Base-by-base conservation (phyloP, 2,888 invertebrate genomes). In the Chaitophorus viminalis region DNA sequence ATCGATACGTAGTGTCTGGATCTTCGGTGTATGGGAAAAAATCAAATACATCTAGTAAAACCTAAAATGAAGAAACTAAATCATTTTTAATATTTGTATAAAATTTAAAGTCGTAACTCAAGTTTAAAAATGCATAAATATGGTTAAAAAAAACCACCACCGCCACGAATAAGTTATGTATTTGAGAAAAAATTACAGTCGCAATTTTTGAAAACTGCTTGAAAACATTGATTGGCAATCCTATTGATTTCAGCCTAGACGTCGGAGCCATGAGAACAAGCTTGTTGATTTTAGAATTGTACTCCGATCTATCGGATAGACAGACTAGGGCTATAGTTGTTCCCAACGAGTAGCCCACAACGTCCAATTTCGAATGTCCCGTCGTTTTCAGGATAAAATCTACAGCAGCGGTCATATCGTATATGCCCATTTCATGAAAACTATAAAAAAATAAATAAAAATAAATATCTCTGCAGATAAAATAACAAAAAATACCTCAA, bases 181-280 rank as follows among this genome's bases (percentile, higher is more conserved):
- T 14, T 46, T 3, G 4, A 5, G 4, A 21, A 29, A 31, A 4
- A 25, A 74, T 76, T 68, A 84, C 76, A 5, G 21, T 76, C 46
- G 68, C 21, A 4, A 31, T 6, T 18, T 33, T 52, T n/a, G 84
- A 52, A 33, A n/a, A 46, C 21, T 21, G n/a, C 52, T 11, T 85
- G 18, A 68, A n/a, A 2, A 87, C 39, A 31, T 33, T 74, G 4
- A 87, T 11, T 0, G 74, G 87, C 60, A 31, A 1, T 21, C 87
- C 81, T 0, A 72, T 21, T 18, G 79, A 79, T 65, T 89, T 89
- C 33, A 89, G 84, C n/a, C 89, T 84, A 0, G 89, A 88, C 1
- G 89, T 89, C 21, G 89, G 89, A 18, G 89, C 89, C 88, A 89
- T 89, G n/a, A 89, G 87, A 17, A 89, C 88, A 6, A 88, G 88